Evolutionary conservation across 2,888 invertebrate genomes (phyloP), one percentile per base, ranked within the genome.

Genomic region (Dermolepida albohirtum): DNA sequence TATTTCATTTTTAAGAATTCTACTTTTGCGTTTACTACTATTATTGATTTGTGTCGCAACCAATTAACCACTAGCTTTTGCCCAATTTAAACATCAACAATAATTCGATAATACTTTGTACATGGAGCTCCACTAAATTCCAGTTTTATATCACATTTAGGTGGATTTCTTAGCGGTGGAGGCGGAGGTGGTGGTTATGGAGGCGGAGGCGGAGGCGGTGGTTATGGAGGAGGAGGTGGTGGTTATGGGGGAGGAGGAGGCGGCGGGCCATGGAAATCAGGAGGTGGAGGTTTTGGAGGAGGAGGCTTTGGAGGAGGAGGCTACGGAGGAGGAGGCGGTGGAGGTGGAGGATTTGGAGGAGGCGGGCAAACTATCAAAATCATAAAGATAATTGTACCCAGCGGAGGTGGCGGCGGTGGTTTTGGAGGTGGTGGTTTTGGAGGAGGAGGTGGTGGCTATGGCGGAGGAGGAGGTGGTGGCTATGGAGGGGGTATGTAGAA

Each of bases 141-240:
- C 8, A 34, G 6, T 34, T 8, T 34, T 34, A 1, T 5, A 5
- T 34, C 10, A 34, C 34, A 8, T 57, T 22, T 22, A 66, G 66
- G 66, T n/a, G 66, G 66, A 10, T 63, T 27, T 39, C 62, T 63
- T 54, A 54, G 67, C 44, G 44, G 64, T 49, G 55, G 57, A n/a
- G 75, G 71, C 4, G 22, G 22, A 22, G 22, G 22, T 4, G 22
- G 22, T 4, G 22, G 22, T 2, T 22, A 22, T 55, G 72, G 72
- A 29, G 71, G 71, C 12, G 59, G 51, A 47, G 54, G 54, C 4
- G 39, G 39, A 41, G 50, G 51, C 7, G 59, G 59, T n/a, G 59
- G 64, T 4, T 54, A 54, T 11, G 49, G 52, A 8, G 47, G 47
- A 14, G 47, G 47, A 22, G 41, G 52, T 7, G 52, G 52, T 11